Evolutionary conservation across 2,113 vertebrate species (phyloP).

Genomic region (Scolopax mira): DNA sequence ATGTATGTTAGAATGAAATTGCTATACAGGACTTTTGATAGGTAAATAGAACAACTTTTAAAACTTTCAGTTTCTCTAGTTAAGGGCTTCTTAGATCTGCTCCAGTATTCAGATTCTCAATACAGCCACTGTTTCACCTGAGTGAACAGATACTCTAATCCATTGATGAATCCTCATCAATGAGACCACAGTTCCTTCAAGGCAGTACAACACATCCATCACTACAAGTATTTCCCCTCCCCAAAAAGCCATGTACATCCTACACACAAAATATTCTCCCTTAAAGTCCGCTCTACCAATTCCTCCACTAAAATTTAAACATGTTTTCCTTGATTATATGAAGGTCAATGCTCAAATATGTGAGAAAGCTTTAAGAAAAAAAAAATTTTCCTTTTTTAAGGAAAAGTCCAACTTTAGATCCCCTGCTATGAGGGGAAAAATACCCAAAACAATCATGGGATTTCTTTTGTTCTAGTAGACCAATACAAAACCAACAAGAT

Average conservation of each 20-base stretch:
- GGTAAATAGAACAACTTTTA: background rate
- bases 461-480: background rate
- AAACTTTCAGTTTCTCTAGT: background rate
- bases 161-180: background rate
- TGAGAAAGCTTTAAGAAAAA: background rate
- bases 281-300: background rate
- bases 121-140: background rate
- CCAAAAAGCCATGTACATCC: background rate
- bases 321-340: accelerated
- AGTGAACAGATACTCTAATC: background rate
- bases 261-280: background rate
- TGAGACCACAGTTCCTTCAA: background rate
- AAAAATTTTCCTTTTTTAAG: background rate
- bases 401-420: background rate
- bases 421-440: background rate
- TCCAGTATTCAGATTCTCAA: background rate
- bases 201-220: background rate
- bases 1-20: background rate
- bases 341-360: background rate
- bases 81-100: background rate
- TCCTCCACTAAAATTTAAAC: background rate
- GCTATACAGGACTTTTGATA: background rate
- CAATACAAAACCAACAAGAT: background rate
- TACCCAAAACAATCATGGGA: background rate
- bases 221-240: background rate